Base-by-base conservation (phyloP, 2,888 invertebrate species). In the Trachelus stipa region DNA sequence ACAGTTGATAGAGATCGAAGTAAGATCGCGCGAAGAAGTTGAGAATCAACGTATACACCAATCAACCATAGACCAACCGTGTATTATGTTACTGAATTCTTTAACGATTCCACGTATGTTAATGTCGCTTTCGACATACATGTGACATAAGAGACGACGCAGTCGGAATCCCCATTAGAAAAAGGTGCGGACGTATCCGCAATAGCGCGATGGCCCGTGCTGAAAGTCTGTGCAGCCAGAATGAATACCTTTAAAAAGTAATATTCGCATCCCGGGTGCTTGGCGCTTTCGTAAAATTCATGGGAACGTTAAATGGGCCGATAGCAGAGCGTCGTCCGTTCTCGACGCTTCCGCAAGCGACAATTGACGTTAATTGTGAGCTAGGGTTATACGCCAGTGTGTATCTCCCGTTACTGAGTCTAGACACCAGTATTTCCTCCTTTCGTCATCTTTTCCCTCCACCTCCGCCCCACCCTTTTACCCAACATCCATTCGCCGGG, bases 351-450 rank as follows among this genome's bases (percentile, higher is more conserved):
- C 75, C 78, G 79, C 74, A 76, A 69, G 74, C 79, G 78, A 81
- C 85, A 85, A 85, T 85, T 85, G 83, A 80, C 81, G 83, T 83
- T 86, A 85, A 86, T 86, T 85, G 82, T 82, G 78, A 80, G 74
- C 81, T 76, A 79, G 79, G 81, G 78, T 79, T 80, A 69, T 76
- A 74, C 34, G 23, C 56, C 23, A 9, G 23, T 23, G 56, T 56
- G 56, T 56, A 23, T 9, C 23, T 56, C 23, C 56, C 56, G 56
- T 56, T 56, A 23, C 56, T 23, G 56, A 56, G 56, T 56, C 56
- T 56, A 56, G 56, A 56, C 56, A 56, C 56, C 56, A 23, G 56
- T 56, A 56, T 56, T 56, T 56, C 56, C 56, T 23, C 23, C 56
- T 56, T 56, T 56, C 40, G 40, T 15, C 15, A 40, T 40, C 40